Base-by-base conservation (phyloP, 2,797 vertebrate genomes). In the Diplodus sargus region DNA sequence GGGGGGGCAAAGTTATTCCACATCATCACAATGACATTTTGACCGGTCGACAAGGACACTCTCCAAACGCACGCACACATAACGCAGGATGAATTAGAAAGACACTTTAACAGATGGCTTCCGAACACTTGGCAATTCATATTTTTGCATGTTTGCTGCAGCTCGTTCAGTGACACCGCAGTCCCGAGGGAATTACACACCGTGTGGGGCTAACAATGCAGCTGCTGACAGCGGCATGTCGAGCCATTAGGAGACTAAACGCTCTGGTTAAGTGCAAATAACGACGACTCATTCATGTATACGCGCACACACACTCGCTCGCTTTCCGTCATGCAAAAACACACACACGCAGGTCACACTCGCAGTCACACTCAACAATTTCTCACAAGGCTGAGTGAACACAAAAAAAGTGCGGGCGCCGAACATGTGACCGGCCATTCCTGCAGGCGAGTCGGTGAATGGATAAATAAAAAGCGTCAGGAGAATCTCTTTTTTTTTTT, bases 261-360 rank as follows among this genome's bases (percentile, higher is more conserved):
- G 90, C 90, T 94, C 91, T 12, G 83, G 87, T 92, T 91, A 87
- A 90, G 93, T 92, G 94, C 93, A 95, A 96, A 95, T 94, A 87
- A 70, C 75, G 87, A 84, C 70, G 83, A 88, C 90, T 92, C 72
- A 39, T 58, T 60, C 52, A 70, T 84, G 61, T 86, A 94, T 92
- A 85, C 74, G 85, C 6, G 80, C 6, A 1, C 91, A 91, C 7
- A 81, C 6, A 1, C 91, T 91, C 28, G 89, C 90, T 81, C 76
- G 5, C 86, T 90, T 76, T 56, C 62, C 76, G 45, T 73, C 43
- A 57, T 69, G 57, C 70, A 82, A 13, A 70, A 48, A 92, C 87
- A 85, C 88, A 93, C 93, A 79, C 66, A 70, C 28, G n/a, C n/a
- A 25, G 75, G 63, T 60, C 61, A 28, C 69, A 70, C 28, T 78